Evolutionary conservation across 2,888 invertebrate species (phyloP).

Genomic region (Mimumesa dahlbomi): DNA sequence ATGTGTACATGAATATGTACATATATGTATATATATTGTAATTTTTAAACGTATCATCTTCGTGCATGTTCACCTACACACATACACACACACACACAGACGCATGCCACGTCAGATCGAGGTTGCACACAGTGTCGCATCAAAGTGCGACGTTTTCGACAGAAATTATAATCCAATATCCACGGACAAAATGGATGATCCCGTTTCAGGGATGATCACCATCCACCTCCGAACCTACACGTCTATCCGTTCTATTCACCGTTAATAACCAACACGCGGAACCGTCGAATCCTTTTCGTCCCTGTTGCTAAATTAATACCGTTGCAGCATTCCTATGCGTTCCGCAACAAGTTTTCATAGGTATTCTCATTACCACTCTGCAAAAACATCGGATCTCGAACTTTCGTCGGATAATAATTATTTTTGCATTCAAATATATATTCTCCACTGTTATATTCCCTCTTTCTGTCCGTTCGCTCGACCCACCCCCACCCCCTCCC

Average conservation of each 20-base stretch:
- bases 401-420: conserved; percentile 18
- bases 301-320: conserved; percentile 39
- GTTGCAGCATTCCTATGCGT: conserved; percentile 16
- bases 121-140: conserved; percentile 20
- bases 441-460: not conserved
- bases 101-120: not conserved
- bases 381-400: conserved; percentile 8
- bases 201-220: conserved; percentile 59
- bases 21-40: conserved; percentile 47
- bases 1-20: conserved; percentile 54
- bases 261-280: conserved; percentile 40
- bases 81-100: conserved; percentile 13
- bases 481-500: too few relatives aligned
- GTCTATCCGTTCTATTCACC: conserved; percentile 47
- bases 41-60: conserved; percentile 41
- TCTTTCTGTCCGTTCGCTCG: not conserved
- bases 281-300: conserved; percentile 42
- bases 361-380: conserved; percentile 25
- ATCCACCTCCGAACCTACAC: conserved; percentile 46
- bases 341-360: conserved; percentile 17
- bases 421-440: conserved; percentile 5
- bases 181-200: conserved; percentile 53
- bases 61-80: conserved; percentile 48
- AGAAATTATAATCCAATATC: conserved; percentile 55
- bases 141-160: conserved; percentile 30